These are phyloP conservation scores for Streptopelia turtur DNA, from an alignment of 2,797 vertebrate species.

Conservation along the genomic window DNA sequence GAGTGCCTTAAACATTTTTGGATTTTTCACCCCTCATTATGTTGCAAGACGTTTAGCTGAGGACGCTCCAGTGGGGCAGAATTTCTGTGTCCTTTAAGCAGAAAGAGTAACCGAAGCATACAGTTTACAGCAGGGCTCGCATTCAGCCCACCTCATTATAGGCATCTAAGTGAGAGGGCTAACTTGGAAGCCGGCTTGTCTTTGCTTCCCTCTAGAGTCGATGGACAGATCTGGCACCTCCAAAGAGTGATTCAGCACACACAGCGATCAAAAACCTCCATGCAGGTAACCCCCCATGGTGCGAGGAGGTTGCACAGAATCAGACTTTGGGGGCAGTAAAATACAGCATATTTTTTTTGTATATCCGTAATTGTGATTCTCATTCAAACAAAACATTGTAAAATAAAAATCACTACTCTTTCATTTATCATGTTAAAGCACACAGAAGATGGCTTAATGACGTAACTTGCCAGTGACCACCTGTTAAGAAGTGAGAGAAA, in stretches of 20 bases:
- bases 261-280: background rate
- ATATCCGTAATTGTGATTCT: background rate
- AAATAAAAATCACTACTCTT: background rate
- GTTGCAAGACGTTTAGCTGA: background rate
- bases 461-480: background rate
- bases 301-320: accelerated
- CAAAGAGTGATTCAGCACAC: background rate
- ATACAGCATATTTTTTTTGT: background rate
- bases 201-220: conserved; percentile 54
- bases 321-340: background rate
- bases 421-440: background rate
- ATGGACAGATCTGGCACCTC: background rate
- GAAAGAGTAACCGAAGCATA: background rate
- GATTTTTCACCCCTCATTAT: background rate
- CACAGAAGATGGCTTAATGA: background rate
- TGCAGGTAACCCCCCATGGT: background rate
- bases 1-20: background rate
- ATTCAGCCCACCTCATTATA: accelerated
- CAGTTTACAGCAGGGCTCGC: background rate
- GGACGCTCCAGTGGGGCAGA: background rate
- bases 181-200: background rate
- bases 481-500: background rate
- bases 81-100: background rate
- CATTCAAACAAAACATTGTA: background rate
- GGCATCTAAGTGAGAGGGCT: background rate